Base-by-base conservation (phyloP, 2,113 vertebrate genomes). In the Centrocercus urophasianus region DNA sequence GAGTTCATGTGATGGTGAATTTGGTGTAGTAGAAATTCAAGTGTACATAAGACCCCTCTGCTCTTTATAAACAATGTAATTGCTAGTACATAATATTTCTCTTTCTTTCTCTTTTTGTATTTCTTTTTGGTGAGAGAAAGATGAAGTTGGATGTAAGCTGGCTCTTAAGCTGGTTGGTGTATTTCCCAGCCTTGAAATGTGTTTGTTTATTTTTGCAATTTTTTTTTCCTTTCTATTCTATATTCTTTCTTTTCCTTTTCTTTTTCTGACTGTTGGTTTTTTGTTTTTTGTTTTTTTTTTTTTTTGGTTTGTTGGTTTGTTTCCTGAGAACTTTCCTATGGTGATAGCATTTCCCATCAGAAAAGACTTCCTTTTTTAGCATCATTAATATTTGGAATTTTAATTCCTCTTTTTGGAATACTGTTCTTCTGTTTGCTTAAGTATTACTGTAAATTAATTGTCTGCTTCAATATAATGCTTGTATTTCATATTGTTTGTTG, bases 161-260 rank as follows among this genome's bases (percentile, higher is more conserved):
- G 32, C 28, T n/a, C 17, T 59, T 64, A 15, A 71, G 24, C 40
- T 64, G 30, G 32, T 34, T 40, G 27, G 52, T 66, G 11, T 30
- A 30, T 76, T 78, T 93, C 40, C 47, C 74, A 88, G 38, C 13
- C 73, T 70, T 90, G 65, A 71, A 86, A 79, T 32, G 76, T 59
- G 59, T 83, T 57, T 9, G 75, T 84, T 89, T 82, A 40, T 61
- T 93, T 93, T 93, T 93, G 65, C 86, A 89, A 92, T 94, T 67
- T 64, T 92, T 64, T 64, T 79, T 34, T 92, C 86, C 65, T 54
- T 63, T 77, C 47, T 5, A 11, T 11, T 59, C 17, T 59, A 28
- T 45, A 60, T 52, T 60, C 32, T 38, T 40, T 70, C 38, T 89
- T 38, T 42, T 38, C 27, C 52, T 60, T 65, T 25, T 25, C 47